Evolutionary conservation across 2,888 invertebrate species (phyloP).

Genomic region (Drosophila limbata): DNA sequence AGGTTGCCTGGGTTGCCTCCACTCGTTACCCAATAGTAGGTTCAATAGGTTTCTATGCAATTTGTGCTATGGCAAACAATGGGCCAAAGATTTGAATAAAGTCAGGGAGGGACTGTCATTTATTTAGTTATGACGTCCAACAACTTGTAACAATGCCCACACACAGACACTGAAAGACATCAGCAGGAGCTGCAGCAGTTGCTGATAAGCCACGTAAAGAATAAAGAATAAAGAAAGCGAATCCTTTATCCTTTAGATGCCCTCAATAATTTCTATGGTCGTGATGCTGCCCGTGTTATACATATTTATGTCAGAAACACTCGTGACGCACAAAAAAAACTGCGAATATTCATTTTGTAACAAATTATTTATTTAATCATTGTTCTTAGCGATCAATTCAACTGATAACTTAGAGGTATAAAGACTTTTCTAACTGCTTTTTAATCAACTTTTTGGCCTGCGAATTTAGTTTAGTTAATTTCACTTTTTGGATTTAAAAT

Average conservation of each 20-base stretch:
- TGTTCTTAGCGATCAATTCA: conserved; percentile 2
- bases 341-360: conserved; percentile 21
- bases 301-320: conserved; percentile 57
- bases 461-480: background rate
- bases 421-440: background rate
- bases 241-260: conserved; percentile 31
- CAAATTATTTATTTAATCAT: conserved; percentile 9
- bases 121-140: conserved; percentile 28
- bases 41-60: conserved; percentile 40
- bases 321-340: conserved; percentile 41
- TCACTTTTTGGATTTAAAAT: background rate
- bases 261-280: conserved; percentile 34
- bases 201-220: conserved; percentile 69
- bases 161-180: conserved; percentile 3
- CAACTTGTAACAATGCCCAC: conserved; percentile 21
- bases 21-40: conserved; percentile 1
- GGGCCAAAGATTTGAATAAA: conserved; percentile 28
- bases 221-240: background rate
- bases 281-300: background rate
- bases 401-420: background rate
- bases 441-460: background rate
- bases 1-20: background rate
- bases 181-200: conserved; percentile 14
- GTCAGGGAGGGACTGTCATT: conserved; percentile 19
- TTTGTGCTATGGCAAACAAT: conserved; percentile 50